A percentile compares a stretch with the other conserved stretches of the same genome.
phyloP scores from a whole-genome alignment of 2,888 invertebrate genomes.

The Drosophila pegasa region DNA sequence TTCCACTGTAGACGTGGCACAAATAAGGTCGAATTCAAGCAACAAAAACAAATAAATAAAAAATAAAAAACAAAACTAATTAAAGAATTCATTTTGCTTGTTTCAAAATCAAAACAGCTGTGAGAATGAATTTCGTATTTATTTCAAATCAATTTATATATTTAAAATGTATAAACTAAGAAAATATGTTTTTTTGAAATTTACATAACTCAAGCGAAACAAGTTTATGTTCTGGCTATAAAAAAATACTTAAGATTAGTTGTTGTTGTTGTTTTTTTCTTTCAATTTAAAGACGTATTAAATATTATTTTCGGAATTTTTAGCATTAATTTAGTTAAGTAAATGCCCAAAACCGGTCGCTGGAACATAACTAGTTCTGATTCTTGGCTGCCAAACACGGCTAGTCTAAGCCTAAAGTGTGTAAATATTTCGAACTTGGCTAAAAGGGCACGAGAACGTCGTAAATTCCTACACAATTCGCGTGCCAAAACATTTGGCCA shows the following conservation, averaged over 20 bases:
- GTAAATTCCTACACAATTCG: conserved; percentile 24
- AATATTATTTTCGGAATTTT: conserved; percentile 51
- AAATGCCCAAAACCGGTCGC: conserved; percentile 45
- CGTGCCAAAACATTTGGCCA: conserved; percentile 30
- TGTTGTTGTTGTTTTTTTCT: too few species aligned
- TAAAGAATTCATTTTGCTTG: conserved; percentile 2
- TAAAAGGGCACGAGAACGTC: neutral
- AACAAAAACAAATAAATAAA: neutral
- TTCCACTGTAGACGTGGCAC: conserved; percentile 2
- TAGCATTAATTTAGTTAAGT: conserved; percentile 43
- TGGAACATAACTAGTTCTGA: conserved; percentile 37
- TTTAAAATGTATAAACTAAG: conserved; percentile 1
- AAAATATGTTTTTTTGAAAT: conserved; percentile 29
- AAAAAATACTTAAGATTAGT: conserved; percentile 13
- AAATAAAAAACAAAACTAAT: neutral
- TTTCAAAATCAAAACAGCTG: conserved; percentile 9
- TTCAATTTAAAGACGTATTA: conserved; percentile 42
- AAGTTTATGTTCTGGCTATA: conserved; percentile 29
- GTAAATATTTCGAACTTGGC: conserved; percentile 5
- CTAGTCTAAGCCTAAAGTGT: neutral
- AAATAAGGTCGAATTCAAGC: conserved; percentile 6
- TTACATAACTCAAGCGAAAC: conserved; percentile 49
- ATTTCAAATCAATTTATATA: conserved; percentile 9
- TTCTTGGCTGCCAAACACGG: conserved; percentile 26
- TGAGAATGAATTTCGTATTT: conserved; percentile 1